phyloP scores from a whole-genome alignment of 2,113 vertebrate genomes.

The Anolis carolinensis region DNA sequence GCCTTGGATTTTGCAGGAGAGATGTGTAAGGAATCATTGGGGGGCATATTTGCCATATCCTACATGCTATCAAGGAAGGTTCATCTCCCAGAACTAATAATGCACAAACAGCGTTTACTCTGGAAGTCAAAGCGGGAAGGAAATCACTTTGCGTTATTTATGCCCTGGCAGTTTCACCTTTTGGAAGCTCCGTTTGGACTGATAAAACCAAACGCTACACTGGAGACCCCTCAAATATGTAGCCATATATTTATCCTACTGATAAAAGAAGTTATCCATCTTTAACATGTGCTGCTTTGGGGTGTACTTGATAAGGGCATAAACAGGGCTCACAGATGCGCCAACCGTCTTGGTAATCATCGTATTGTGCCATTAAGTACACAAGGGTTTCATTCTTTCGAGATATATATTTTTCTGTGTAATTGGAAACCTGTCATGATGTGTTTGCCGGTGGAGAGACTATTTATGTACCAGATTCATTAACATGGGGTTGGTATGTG shows the following conservation, averaged over 20 bases:
- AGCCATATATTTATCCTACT: conserved; percentile 3
- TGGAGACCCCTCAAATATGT: conserved; percentile 18
- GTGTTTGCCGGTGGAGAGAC: conserved; percentile 57
- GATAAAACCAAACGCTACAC: conserved; percentile 3
- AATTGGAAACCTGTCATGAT: conserved; percentile 61
- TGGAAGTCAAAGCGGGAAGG: background rate
- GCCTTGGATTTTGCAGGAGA: background rate
- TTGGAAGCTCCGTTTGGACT: conserved; percentile 38
- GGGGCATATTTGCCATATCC: background rate
- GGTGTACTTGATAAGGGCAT: conserved; percentile 46
- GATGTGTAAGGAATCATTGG: background rate
- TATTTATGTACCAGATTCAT: conserved; percentile 56
- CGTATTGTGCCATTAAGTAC: conserved; percentile 48
- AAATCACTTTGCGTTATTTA: conserved; percentile 33
- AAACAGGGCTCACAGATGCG: conserved; percentile 67
- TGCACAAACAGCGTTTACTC: background rate
- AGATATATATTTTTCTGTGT: conserved; percentile 64
- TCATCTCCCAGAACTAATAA: conserved; percentile 13
- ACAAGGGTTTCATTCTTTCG: conserved; percentile 66
- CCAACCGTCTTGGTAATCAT: conserved; percentile 66
- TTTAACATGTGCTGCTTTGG: conserved; percentile 48
- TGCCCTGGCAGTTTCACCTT: conserved; percentile 14
- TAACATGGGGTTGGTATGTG: background rate
- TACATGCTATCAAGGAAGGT: background rate
- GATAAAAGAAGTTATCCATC: conserved; percentile 40